Percentiles rank a stretch among this genome's conserved stretches.
Conservation (phyloP, 2,113 vertebrate genomes). For the Malurus cyaneus region DNA sequence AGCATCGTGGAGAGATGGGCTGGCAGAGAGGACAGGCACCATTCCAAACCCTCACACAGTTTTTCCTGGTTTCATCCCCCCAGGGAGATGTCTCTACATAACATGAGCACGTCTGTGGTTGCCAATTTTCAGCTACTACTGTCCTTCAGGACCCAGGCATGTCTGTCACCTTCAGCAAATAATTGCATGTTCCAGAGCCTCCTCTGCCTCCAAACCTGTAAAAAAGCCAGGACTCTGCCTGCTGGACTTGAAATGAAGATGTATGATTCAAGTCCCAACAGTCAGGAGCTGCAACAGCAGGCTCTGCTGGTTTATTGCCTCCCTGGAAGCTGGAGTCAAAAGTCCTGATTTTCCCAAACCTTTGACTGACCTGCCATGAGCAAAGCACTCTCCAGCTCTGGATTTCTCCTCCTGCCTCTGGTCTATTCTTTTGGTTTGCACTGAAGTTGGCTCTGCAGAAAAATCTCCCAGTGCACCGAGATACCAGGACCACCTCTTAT, state of each 20-base stretch:
- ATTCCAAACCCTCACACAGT: not conserved
- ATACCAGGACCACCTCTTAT: not conserved
- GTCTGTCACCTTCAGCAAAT: slow-evolving; percentile 22
- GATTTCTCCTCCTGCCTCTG: not conserved
- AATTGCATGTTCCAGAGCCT: not conserved
- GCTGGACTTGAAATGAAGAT: not conserved
- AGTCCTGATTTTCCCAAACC: not conserved
- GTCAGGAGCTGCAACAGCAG: not conserved
- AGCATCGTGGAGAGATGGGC: fast-evolving
- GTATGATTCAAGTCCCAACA: not conserved
- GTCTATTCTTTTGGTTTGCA: not conserved
- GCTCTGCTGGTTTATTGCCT: not conserved
- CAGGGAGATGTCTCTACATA: not conserved
- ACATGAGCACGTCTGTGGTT: not conserved
- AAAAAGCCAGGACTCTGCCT: not conserved
- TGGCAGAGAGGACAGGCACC: not conserved
- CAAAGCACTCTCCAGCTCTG: not conserved
- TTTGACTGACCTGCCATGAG: not conserved
- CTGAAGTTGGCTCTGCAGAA: not conserved
- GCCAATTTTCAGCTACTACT: not conserved
- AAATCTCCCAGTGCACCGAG: not conserved
- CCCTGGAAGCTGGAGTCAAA: not conserved
- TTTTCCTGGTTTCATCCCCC: not conserved
- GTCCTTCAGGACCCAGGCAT: not conserved
- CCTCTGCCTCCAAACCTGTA: not conserved